phyloP scores from a whole-genome alignment of 2,113 vertebrate species.

The Hemicordylus capensis region DNA sequence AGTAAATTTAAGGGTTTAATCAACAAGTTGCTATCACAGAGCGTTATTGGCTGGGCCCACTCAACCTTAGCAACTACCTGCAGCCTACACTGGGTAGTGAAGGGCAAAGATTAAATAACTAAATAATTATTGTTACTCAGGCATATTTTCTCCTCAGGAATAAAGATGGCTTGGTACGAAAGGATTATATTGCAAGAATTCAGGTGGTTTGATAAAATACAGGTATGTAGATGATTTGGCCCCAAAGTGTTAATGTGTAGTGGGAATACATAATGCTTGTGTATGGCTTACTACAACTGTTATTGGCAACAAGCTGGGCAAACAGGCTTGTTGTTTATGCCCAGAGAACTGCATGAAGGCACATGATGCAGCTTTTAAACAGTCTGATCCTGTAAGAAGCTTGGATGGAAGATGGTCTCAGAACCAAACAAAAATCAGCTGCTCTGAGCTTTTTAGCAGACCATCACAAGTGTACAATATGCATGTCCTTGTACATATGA shows the following conservation, averaged over 20 bases:
- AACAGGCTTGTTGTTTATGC: background rate
- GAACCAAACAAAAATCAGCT: background rate
- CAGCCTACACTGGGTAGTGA: too few species aligned
- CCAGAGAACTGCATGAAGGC: background rate
- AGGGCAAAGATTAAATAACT: too few species aligned
- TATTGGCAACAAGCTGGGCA: background rate
- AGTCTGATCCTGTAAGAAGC: background rate
- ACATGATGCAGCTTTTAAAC: background rate
- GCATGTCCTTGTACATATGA: constrained; percentile 40
- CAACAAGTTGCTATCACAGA: too few species aligned
- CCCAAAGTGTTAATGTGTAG: background rate
- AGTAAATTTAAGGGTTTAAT: too few species aligned
- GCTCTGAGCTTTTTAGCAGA: background rate
- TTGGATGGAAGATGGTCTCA: background rate
- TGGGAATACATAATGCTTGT: background rate
- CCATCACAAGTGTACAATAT: background rate
- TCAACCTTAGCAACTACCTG: too few species aligned
- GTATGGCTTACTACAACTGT: background rate
- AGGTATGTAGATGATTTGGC: background rate
- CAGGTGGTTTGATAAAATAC: too few species aligned
- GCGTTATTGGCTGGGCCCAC: too few species aligned
- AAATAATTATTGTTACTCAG: background rate
- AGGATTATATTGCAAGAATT: too few species aligned
- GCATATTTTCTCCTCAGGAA: background rate
- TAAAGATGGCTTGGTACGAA: background rate